Percentiles rank a stretch among this genome's conserved stretches.
Conservation (phyloP, 1,140 invertebrate species). For the Melipona quadrifasciata region DNA sequence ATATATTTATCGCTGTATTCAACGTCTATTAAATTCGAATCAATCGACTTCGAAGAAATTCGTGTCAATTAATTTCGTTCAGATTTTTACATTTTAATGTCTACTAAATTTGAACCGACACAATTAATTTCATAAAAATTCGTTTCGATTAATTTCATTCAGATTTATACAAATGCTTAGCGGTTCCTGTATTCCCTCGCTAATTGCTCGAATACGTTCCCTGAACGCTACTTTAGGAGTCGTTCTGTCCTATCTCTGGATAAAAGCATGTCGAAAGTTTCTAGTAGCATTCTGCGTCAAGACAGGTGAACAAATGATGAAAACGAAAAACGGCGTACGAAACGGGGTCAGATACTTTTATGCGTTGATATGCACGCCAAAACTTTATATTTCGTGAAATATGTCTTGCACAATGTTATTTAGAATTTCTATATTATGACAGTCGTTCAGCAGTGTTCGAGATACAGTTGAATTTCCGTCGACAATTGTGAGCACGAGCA, state of each 20-base stretch:
- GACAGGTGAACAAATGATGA: slow-evolving; percentile 12
- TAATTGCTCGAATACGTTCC: neutral
- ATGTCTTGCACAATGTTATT: neutral
- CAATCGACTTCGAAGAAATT: neutral
- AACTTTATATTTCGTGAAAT: neutral
- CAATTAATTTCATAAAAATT: neutral
- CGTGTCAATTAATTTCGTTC: neutral
- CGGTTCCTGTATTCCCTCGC: neutral
- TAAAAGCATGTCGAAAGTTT: slow-evolving; percentile 10
- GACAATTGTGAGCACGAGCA: neutral
- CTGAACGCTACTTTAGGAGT: neutral
- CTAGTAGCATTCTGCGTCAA: neutral
- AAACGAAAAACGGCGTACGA: neutral
- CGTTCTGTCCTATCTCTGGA: neutral
- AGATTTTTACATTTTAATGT: neutral
- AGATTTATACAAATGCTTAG: neutral
- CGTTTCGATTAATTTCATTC: neutral
- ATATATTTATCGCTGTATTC: neutral
- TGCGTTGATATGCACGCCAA: neutral
- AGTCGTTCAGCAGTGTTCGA: neutral
- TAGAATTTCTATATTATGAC: neutral
- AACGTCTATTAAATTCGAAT: neutral
- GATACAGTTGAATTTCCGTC: neutral
- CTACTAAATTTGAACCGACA: neutral
- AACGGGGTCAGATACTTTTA: neutral